Conservation (phyloP, 2,888 invertebrate species). For the Caenorhabditis doughertyi region DNA sequence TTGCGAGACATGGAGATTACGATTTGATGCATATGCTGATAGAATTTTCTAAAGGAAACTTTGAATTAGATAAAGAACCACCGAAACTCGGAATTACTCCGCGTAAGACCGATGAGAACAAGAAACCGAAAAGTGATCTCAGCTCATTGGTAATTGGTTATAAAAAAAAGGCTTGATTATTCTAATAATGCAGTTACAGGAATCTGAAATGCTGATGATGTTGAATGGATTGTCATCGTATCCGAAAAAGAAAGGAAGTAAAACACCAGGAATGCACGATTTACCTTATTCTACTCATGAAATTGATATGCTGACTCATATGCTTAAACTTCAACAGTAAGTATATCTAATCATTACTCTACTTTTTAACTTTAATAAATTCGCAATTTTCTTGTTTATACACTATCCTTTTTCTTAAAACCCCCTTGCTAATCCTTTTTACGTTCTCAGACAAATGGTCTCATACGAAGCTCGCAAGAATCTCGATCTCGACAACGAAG, state of each 20-base stretch:
- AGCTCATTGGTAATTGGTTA: not conserved
- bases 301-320: conserved; percentile 58
- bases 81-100: conserved; percentile 24
- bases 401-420: too few species aligned
- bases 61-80: conserved; percentile 35
- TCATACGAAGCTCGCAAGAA: conserved; percentile 32
- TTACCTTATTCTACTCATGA: conserved; percentile 38
- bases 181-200: too few species aligned
- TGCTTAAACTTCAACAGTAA: conserved; percentile 56
- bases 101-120: conserved; percentile 13
- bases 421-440: too few species aligned
- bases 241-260: conserved; percentile 29
- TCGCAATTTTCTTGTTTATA: too few species aligned
- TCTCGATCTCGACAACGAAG: not conserved
- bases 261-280: conserved; percentile 18
- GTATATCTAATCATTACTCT: too few species aligned
- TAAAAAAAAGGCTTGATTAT: too few species aligned
- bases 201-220: conserved; percentile 47
- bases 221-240: conserved; percentile 6
- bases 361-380: too few species aligned
- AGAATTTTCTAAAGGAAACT: conserved; percentile 85
- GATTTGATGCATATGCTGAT: conserved; percentile 94
- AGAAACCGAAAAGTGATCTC: not conserved
- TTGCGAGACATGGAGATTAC: conserved; percentile 97
- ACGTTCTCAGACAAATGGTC: conserved; percentile 62